Conservation (phyloP, 2,888 invertebrate species). For the Strigamia crassipes region DNA sequence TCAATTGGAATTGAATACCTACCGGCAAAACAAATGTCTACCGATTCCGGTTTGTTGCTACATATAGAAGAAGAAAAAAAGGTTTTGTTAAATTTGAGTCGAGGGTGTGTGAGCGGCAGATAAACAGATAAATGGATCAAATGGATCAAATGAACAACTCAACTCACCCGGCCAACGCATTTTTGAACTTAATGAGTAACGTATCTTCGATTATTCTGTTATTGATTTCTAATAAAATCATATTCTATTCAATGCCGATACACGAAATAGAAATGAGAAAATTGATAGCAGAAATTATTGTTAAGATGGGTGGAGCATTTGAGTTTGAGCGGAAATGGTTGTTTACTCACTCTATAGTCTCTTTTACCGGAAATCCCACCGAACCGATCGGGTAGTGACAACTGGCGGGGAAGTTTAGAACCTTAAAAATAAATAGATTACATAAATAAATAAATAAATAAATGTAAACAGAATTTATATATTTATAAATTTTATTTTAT, state of each 20-base stretch:
- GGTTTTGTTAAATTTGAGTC: neutral
- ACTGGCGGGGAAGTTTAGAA: no score
- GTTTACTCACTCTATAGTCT: conserved; percentile 3
- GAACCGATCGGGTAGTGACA: neutral
- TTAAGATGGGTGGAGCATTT: conserved; percentile 4
- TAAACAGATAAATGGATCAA: neutral
- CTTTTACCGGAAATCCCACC: neutral
- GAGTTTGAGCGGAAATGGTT: conserved; percentile 1
- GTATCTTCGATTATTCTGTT: conserved; percentile 99
- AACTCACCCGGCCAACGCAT: conserved; percentile 93
- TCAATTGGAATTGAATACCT: neutral
- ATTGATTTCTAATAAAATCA: conserved; percentile 98
- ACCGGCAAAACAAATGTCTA: conserved; percentile 80
- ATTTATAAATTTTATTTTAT: no score
- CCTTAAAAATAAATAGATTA: no score
- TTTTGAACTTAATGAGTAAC: conserved; percentile 90
- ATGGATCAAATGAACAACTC: neutral
- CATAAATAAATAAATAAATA: no score
- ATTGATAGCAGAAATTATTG: neutral
- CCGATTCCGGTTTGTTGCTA: conserved; percentile 91
- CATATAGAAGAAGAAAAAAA: conserved; percentile 59
- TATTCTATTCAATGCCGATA: conserved; percentile 58
- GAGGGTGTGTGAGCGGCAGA: neutral
- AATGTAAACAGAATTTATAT: no score
- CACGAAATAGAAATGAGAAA: neutral